Conservation (phyloP, 2,113 vertebrate genomes). For the Excalfactoria chinensis region DNA sequence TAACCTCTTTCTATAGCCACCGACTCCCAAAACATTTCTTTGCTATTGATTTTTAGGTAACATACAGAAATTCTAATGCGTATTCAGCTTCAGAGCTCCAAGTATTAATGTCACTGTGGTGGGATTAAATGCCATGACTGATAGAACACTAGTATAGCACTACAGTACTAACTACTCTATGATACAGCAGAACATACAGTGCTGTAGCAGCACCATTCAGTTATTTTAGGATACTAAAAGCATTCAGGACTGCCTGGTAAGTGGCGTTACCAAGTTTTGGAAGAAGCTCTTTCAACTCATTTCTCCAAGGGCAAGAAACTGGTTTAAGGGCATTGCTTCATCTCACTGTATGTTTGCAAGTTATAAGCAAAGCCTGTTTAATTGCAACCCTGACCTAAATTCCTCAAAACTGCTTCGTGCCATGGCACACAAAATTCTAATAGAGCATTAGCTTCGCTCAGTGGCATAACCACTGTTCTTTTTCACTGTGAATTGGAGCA, state of each 20-base stretch:
- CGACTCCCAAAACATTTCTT: background rate
- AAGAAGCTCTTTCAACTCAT: background rate
- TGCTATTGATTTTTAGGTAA: background rate
- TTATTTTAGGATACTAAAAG: background rate
- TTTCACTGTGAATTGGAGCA: background rate
- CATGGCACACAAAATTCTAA: background rate
- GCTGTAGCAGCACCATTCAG: background rate
- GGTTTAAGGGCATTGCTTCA: constrained; percentile 1
- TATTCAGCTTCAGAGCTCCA: background rate
- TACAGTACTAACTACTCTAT: background rate
- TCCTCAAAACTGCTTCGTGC: background rate
- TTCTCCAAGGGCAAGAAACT: constrained; percentile 1
- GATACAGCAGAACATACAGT: background rate
- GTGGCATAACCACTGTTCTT: accelerated
- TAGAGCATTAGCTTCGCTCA: background rate
- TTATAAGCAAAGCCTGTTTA: background rate
- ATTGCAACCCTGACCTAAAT: constrained; percentile 44
- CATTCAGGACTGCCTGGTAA: background rate
- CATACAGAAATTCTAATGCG: accelerated
- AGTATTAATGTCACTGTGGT: background rate
- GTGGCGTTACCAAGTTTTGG: background rate
- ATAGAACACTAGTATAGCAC: background rate
- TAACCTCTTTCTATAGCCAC: background rate
- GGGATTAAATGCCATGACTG: background rate
- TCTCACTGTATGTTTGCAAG: background rate